These are phyloP conservation scores for Chelon auratus DNA, from an alignment of 2,797 vertebrate species.

Conservation along the genomic window DNA sequence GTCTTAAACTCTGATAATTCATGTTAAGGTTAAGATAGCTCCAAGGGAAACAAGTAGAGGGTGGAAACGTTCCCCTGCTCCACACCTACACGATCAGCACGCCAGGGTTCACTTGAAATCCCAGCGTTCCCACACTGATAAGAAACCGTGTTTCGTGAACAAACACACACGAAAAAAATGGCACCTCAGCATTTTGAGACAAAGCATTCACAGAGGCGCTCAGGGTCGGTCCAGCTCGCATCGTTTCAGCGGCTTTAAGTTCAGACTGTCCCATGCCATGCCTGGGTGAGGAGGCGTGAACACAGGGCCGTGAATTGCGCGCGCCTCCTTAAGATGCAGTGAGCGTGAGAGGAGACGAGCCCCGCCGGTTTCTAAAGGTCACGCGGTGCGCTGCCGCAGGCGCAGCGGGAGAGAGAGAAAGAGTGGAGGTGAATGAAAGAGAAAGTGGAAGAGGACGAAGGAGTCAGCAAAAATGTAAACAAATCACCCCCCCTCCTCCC, in stretches of 20 bases:
- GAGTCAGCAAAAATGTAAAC: slow-evolving; percentile 13
- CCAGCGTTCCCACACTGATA: slow-evolving; percentile 68
- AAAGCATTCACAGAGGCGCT: slow-evolving; percentile 10
- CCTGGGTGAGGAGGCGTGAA: too few relatives aligned
- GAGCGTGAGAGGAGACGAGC: slow-evolving; percentile 14
- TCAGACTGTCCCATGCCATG: background rate
- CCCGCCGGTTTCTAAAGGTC: slow-evolving; percentile 30
- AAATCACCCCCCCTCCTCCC: slow-evolving; percentile 8
- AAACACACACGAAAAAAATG: background rate
- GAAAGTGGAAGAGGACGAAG: slow-evolving; percentile 11
- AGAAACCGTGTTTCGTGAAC: slow-evolving; percentile 16
- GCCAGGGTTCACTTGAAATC: slow-evolving; percentile 13
- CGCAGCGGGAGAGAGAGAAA: background rate
- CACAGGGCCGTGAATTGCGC: background rate
- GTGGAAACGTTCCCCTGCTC: slow-evolving; percentile 8
- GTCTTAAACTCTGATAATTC: slow-evolving; percentile 4
- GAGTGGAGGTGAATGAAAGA: slow-evolving; percentile 28
- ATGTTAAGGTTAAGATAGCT: background rate
- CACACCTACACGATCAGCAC: slow-evolving; percentile 52
- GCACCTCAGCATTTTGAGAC: slow-evolving; percentile 25
- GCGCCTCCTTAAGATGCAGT: background rate
- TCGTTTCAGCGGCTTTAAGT: background rate
- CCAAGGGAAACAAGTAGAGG: slow-evolving; percentile 14
- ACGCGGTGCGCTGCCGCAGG: slow-evolving; percentile 29
- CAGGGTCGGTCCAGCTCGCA: too few relatives aligned